Percentiles rank a stretch among this genome's conserved stretches.
Conservation (phyloP, 2,888 invertebrate genomes). For the Eupeodes latifasciatus region DNA sequence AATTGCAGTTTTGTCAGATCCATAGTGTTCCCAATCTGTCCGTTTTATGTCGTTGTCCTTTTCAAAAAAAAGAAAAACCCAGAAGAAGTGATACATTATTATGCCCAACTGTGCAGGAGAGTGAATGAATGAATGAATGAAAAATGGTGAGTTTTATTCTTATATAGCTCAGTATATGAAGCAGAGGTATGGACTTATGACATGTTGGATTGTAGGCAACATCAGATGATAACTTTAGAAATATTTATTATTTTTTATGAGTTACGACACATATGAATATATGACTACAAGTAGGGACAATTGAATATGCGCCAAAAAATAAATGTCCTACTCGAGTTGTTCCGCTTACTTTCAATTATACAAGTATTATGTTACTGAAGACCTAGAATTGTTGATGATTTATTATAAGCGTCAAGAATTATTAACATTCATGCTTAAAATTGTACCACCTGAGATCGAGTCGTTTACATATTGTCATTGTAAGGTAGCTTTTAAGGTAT, state of each 20-base stretch:
- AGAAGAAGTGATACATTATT: conserved; percentile 23
- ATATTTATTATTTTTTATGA: conserved; percentile 30
- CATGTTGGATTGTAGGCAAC: background rate
- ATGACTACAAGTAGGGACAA: too few relatives aligned
- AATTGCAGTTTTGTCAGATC: conserved; percentile 66
- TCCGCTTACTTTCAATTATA: background rate
- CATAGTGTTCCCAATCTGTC: conserved; percentile 70
- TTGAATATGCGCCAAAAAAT: background rate
- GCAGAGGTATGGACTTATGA: background rate
- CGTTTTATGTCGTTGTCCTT: conserved; percentile 58
- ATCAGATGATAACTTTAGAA: conserved; percentile 14
- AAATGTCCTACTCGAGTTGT: background rate
- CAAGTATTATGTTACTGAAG: too few relatives aligned
- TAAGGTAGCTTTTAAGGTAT: too few relatives aligned
- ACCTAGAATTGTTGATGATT: too few relatives aligned
- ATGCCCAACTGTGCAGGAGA: background rate
- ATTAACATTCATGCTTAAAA: too few relatives aligned
- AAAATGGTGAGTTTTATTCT: conserved; percentile 48
- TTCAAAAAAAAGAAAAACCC: background rate
- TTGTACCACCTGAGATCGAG: too few relatives aligned
- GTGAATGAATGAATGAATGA: conserved; percentile 34
- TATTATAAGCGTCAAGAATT: too few relatives aligned
- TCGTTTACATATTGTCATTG: too few relatives aligned
- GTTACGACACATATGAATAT: background rate
- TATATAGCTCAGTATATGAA: too few relatives aligned